Conservation (phyloP, 1,140 invertebrate genomes). For the Diorhabda elongata region DNA sequence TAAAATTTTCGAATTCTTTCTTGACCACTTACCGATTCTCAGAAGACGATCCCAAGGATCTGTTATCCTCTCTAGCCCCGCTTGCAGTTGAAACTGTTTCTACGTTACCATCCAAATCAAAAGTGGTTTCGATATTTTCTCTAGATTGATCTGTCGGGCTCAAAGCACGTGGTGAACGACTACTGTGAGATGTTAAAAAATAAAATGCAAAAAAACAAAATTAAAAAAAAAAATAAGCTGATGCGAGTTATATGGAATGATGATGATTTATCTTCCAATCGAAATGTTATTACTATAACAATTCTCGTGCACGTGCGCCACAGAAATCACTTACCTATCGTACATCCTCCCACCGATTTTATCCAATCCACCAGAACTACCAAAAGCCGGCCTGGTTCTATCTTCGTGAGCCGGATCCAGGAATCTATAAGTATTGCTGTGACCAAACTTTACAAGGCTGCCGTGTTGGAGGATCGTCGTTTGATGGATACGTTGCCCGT, state of each 20-base stretch:
- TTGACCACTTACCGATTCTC: slow-evolving; percentile 39
- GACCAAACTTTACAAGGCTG: slow-evolving; percentile 82
- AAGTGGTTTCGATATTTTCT: slow-evolving; percentile 78
- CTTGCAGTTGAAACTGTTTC: slow-evolving; percentile 59
- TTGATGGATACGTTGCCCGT: slow-evolving; percentile 86
- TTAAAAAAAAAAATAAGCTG: slow-evolving; percentile 3
- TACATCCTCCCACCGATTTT: slow-evolving; percentile 71
- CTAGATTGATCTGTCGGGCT: slow-evolving; percentile 45
- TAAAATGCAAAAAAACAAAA: slow-evolving; percentile 16
- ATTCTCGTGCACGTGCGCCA: too few relatives aligned
- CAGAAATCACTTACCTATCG: slow-evolving; percentile 58
- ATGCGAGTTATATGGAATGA: background rate
- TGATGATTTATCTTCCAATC: too few relatives aligned
- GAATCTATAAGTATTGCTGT: slow-evolving; percentile 89
- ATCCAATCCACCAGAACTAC: slow-evolving; percentile 53
- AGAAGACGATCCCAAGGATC: slow-evolving; percentile 42
- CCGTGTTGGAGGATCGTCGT: slow-evolving; percentile 88
- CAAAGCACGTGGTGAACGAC: slow-evolving; percentile 43
- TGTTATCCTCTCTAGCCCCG: slow-evolving; percentile 44
- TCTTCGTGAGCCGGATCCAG: slow-evolving; percentile 86
- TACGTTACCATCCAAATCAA: slow-evolving; percentile 78
- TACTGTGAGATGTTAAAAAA: slow-evolving; percentile 31
- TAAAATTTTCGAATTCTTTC: too few relatives aligned
- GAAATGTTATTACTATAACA: too few relatives aligned
- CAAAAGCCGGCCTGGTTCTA: slow-evolving; percentile 58